Evolutionary conservation across 2,113 vertebrate species (phyloP).

Genomic region (Chrysochloris asiatica): DNA sequence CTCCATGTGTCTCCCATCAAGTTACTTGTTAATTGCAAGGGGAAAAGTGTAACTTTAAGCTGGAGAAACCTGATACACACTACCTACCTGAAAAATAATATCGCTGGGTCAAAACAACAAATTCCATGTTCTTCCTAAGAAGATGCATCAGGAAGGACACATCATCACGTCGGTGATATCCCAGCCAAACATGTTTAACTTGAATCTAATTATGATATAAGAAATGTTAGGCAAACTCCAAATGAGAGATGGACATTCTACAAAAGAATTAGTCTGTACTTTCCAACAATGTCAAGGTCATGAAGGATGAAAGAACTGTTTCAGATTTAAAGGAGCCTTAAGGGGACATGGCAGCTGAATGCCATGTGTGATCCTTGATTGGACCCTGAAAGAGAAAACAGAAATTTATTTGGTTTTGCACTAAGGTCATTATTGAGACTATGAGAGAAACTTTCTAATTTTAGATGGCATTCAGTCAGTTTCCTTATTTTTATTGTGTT

Average conservation of each 20-base stretch:
- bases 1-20: not conserved
- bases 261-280: not conserved
- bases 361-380: not conserved
- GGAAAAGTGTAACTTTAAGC: not conserved
- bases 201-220: not conserved
- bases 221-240: not conserved
- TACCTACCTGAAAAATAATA: not conserved
- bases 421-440: not conserved
- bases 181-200: not conserved
- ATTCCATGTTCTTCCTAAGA: accelerated
- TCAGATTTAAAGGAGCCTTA: not conserved
- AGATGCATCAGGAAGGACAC: not conserved
- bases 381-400: not conserved
- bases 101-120: not conserved
- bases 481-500: not conserved
- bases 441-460: not conserved
- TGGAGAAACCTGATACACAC: not conserved
- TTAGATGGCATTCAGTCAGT: not conserved
- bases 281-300: constrained; percentile 45
- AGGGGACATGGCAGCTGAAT: not conserved
- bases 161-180: not conserved
- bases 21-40: not conserved
- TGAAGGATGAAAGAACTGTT: not conserved
- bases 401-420: not conserved
- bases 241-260: not conserved